Base-by-base conservation (phyloP, 2,113 vertebrate genomes). In the Pimephales promelas region DNA sequence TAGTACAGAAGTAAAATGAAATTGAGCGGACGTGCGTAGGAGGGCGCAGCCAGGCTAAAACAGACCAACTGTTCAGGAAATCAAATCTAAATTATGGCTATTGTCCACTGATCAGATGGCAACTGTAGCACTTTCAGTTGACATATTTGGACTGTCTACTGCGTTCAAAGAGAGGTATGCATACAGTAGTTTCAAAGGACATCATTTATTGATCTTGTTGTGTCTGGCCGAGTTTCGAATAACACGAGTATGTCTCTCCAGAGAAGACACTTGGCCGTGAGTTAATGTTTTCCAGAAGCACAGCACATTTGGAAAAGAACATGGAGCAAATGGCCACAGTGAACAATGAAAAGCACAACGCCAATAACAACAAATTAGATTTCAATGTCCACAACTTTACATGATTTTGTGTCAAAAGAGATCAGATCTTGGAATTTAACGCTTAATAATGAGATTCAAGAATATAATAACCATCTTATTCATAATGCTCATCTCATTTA, bases 171-270 rank as follows among this genome's bases (percentile, higher is more conserved):
- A 26, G 10, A 47, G 56, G 28, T n/a, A 79, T 31, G 24, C 59
- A 31, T 22, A 43, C 59, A 31, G 26, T 28, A 43, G 13, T 78
- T 40, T 61, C 56, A 61, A 28, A 61, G 56, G 36, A 61, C 56
- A 61, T 78, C 1, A 78, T 61, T 78, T 78, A 78, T 85, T 80
- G 71, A 74, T 83, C 47, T 74, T 2, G 11, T 57, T 36, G 49
- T 40, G 24, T 52, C 64, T 76, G 64, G 74, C 62, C 59, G 40
- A 45, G 61, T 40, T 78, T 78, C 7, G 74, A 61, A 79, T 64
- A 79, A 79, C 59, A 79, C 10, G 49, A 79, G 77, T 31, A 66
- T 22, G 10, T 62, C 24, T 79, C 77, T 79, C 59, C 24, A 79
- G 43, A 79, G 59, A 79, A 18, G 59, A 79, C 43, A 47, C 77